phyloP scores from a whole-genome alignment of 2,113 vertebrate species.

The Pyxicephalus adspersus region DNA sequence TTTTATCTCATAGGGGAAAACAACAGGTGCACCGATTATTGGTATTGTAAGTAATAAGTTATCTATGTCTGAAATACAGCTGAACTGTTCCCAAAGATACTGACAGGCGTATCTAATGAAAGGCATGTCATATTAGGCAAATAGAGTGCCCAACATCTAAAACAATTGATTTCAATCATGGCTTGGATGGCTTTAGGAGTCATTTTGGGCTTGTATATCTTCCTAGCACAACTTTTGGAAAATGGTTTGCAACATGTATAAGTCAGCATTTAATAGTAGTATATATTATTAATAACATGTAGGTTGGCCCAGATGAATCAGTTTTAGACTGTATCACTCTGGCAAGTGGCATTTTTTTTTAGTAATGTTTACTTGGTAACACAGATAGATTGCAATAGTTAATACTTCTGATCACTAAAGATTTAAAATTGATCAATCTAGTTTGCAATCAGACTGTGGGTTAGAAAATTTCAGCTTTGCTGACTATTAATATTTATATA shows the following conservation, averaged over 20 bases:
- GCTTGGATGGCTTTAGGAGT: not conserved
- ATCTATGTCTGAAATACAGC: not conserved
- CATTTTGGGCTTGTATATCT: not conserved
- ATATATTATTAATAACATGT: too few species aligned
- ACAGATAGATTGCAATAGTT: too few species aligned
- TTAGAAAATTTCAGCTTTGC: too few species aligned
- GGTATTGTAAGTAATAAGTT: not conserved
- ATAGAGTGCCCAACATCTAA: constrained; percentile 48
- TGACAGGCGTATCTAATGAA: constrained; percentile 26
- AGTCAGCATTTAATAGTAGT: not conserved
- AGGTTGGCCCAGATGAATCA: too few species aligned
- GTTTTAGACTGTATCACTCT: too few species aligned
- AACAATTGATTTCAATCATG: not conserved
- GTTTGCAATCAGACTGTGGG: too few species aligned
- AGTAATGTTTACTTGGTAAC: too few species aligned
- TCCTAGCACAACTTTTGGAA: not conserved
- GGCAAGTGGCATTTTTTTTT: too few species aligned
- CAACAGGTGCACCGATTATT: not conserved
- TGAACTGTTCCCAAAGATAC: constrained; percentile 2
- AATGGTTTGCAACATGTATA: not conserved
- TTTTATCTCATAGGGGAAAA: not conserved
- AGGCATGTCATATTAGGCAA: constrained; percentile 22
- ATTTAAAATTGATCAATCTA: too few species aligned
- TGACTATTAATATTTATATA: too few species aligned
- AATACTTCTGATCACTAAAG: too few species aligned